Conservation (phyloP, 2,888 invertebrate species). For the Micoletzkya japonica region DNA sequence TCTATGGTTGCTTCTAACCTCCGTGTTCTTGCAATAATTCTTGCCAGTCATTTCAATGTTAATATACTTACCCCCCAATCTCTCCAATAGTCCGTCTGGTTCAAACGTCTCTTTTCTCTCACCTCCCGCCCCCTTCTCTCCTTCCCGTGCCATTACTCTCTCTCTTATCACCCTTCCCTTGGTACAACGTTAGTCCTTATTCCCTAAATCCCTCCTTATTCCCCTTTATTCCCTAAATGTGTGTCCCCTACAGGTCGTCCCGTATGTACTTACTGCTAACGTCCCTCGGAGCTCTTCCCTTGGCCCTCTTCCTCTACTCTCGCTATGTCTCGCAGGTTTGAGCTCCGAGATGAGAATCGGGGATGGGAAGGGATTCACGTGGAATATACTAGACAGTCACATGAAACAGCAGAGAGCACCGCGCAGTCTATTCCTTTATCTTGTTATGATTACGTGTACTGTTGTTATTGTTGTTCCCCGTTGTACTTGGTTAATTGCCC, state of each 20-base stretch:
- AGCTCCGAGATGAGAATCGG: neutral
- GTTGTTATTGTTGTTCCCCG: neutral
- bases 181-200: too few species aligned
- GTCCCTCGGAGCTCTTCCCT: constrained; percentile 8
- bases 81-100: too few species aligned
- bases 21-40: too few species aligned
- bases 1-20: too few species aligned
- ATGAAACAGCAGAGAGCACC: neutral
- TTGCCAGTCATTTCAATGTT: too few species aligned
- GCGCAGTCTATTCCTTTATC: neutral
- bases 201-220: too few species aligned
- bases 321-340: constrained; percentile 25
- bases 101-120: neutral
- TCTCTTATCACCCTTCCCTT: neutral
- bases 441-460: neutral
- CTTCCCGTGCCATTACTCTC: neutral
- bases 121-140: neutral
- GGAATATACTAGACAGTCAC: neutral
- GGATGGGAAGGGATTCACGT: neutral
- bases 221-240: too few species aligned
- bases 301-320: constrained; percentile 24
- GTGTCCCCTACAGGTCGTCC: too few species aligned
- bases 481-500: neutral
- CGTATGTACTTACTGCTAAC: neutral
- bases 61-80: too few species aligned